Evolutionary conservation across 2,888 invertebrate species (phyloP).

Genomic region (Drosophila monieri): DNA sequence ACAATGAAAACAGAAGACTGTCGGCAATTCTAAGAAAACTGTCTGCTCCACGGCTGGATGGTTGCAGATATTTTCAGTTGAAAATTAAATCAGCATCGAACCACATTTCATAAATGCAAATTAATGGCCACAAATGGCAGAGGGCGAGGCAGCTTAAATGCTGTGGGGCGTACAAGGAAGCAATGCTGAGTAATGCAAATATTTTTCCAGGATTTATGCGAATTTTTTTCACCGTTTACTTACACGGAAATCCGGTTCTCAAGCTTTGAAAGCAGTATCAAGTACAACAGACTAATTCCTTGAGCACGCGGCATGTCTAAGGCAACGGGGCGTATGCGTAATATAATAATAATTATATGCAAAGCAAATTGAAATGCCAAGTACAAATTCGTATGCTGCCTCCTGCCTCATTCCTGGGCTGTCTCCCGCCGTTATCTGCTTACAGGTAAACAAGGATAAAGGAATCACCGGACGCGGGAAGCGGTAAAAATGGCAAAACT

Average conservation of each 20-base stretch:
- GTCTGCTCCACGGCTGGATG: background rate
- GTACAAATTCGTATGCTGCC: constrained; percentile 20
- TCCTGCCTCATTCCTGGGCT: background rate
- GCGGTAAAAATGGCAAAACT: constrained; percentile 33
- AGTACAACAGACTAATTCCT: constrained; percentile 38
- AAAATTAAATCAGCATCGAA: constrained; percentile 29
- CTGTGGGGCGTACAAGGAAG: constrained; percentile 13
- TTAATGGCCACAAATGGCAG: constrained; percentile 49
- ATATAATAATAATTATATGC: constrained; percentile 45
- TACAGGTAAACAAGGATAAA: constrained; percentile 39
- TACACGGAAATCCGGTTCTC: constrained; percentile 24
- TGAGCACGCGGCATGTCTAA: background rate
- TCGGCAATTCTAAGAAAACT: constrained; percentile 11
- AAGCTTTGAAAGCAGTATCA: constrained; percentile 42
- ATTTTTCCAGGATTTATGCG: constrained; percentile 67
- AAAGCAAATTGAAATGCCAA: constrained; percentile 50
- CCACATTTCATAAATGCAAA: constrained; percentile 57
- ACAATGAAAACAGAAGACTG: constrained; percentile 16
- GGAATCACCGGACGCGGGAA: constrained; percentile 21
- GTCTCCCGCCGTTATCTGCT: constrained; percentile 23
- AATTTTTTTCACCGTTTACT: constrained; percentile 48
- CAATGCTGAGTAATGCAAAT: constrained; percentile 59
- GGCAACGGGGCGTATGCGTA: constrained; percentile 40
- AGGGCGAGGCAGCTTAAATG: constrained; percentile 18
- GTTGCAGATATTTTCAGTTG: constrained; percentile 13